Conservation (phyloP, 2,888 invertebrate genomes). For the Amorpha juglandis region DNA sequence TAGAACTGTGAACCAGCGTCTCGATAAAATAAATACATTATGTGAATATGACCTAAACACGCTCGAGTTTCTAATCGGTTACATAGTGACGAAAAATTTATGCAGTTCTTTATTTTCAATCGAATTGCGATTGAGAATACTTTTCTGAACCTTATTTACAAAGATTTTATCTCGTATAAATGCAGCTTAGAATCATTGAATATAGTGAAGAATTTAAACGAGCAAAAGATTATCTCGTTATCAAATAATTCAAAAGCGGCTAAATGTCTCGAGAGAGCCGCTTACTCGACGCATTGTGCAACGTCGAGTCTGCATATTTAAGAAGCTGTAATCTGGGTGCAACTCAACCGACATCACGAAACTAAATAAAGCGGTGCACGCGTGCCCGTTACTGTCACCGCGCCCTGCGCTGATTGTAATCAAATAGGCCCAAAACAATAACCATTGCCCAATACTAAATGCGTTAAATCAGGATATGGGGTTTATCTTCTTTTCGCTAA, state of each 20-base stretch:
- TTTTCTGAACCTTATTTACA: too few species aligned
- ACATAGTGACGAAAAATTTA: too few species aligned
- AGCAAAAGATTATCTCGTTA: slow-evolving; percentile 48
- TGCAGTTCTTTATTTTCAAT: too few species aligned
- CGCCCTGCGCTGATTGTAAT: slow-evolving; percentile 56
- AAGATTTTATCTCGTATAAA: not conserved
- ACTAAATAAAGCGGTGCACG: slow-evolving; percentile 41
- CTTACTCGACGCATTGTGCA: slow-evolving; percentile 61
- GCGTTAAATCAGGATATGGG: not conserved
- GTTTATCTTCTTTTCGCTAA: slow-evolving; percentile 13
- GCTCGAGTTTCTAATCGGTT: too few species aligned
- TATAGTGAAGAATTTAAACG: not conserved
- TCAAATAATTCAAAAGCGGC: slow-evolving; percentile 55
- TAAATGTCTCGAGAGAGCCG: slow-evolving; percentile 49
- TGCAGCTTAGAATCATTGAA: not conserved
- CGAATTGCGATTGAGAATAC: too few species aligned
- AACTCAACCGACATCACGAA: slow-evolving; percentile 40
- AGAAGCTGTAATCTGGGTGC: slow-evolving; percentile 56
- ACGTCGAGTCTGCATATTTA: slow-evolving; percentile 58
- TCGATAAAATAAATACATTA: too few species aligned
- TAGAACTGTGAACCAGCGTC: too few species aligned
- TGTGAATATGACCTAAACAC: too few species aligned
- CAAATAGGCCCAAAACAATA: slow-evolving; percentile 58
- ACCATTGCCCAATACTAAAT: slow-evolving; percentile 17
- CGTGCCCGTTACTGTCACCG: slow-evolving; percentile 44